These are phyloP conservation scores for Cynodonichthys magdalenae DNA, from an alignment of 2,797 vertebrate genomes.

Conservation along the genomic window DNA sequence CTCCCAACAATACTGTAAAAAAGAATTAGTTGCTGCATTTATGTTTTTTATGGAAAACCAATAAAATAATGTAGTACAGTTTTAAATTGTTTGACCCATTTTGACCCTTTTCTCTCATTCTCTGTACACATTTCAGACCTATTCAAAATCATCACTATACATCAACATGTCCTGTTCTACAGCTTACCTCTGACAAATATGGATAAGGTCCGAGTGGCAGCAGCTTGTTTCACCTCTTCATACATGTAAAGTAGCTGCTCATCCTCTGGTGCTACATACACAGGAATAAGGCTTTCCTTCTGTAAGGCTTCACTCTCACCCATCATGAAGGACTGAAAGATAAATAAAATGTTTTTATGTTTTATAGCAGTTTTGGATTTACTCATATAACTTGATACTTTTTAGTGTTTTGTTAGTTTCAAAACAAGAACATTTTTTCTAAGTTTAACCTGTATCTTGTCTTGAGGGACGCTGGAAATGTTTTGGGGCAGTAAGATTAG, in stretches of 20 bases:
- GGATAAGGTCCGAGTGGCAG: constrained; percentile 74
- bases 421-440: not conserved
- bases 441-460: constrained; percentile 69
- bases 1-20: too few relatives aligned
- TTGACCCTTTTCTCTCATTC: too few relatives aligned
- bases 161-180: not conserved
- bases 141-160: too few relatives aligned
- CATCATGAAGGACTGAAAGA: constrained; percentile 79
- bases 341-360: not conserved
- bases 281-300: constrained; percentile 77
- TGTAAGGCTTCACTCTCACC: constrained; percentile 72
- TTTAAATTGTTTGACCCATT: too few relatives aligned
- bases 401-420: not conserved
- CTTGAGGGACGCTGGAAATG: constrained; percentile 59
- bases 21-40: too few relatives aligned
- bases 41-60: too few relatives aligned
- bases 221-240: constrained; percentile 78
- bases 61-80: too few relatives aligned
- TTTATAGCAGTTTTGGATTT: too few relatives aligned
- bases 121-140: too few relatives aligned
- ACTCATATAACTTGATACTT: not conserved
- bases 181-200: constrained; percentile 80
- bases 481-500: constrained; percentile 81
- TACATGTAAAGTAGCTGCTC: constrained; percentile 83
- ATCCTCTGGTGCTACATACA: constrained; percentile 80